phyloP scores from a whole-genome alignment of 1,140 invertebrate species.

The Lucilia cuprina region DNA sequence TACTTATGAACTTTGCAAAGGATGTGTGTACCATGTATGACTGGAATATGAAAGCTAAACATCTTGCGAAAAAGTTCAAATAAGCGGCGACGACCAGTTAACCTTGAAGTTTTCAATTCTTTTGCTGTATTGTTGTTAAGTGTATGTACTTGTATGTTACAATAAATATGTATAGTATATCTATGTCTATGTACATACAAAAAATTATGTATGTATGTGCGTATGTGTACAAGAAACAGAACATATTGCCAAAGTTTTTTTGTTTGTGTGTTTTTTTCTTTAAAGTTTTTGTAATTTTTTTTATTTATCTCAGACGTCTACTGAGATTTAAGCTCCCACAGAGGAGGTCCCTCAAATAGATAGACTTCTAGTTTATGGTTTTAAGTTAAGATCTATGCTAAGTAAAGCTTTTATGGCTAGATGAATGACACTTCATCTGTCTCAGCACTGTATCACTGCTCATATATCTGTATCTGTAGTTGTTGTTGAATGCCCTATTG shows the following conservation, averaged over 20 bases:
- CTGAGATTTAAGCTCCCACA: slow-evolving; percentile 10
- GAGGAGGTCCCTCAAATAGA: slow-evolving; percentile 5
- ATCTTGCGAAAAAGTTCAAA: slow-evolving; percentile 8
- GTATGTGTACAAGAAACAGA: background rate
- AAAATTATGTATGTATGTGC: background rate
- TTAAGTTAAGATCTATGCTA: slow-evolving; percentile 14
- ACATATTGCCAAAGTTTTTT: background rate
- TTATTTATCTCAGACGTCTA: too few species aligned
- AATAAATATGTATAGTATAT: background rate
- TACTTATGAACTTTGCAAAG: slow-evolving; percentile 5
- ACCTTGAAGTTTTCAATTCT: slow-evolving; percentile 1
- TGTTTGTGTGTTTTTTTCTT: background rate
- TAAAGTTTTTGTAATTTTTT: background rate
- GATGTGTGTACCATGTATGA: background rate
- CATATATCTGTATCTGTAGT: slow-evolving; percentile 7
- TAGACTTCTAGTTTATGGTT: slow-evolving; percentile 7
- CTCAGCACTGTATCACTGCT: background rate
- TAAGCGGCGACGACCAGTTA: slow-evolving; percentile 5
- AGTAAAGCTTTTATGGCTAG: slow-evolving; percentile 17
- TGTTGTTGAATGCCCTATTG: slow-evolving; percentile 2
- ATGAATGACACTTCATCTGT: slow-evolving; percentile 17
- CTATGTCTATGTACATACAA: background rate
- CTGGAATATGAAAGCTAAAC: slow-evolving; percentile 10
- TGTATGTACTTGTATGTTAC: background rate
- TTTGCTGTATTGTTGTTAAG: background rate